Evolutionary conservation across 2,888 invertebrate species (phyloP), one percentile per base, ranked within the genome.

Genomic region (Blera fallax): DNA sequence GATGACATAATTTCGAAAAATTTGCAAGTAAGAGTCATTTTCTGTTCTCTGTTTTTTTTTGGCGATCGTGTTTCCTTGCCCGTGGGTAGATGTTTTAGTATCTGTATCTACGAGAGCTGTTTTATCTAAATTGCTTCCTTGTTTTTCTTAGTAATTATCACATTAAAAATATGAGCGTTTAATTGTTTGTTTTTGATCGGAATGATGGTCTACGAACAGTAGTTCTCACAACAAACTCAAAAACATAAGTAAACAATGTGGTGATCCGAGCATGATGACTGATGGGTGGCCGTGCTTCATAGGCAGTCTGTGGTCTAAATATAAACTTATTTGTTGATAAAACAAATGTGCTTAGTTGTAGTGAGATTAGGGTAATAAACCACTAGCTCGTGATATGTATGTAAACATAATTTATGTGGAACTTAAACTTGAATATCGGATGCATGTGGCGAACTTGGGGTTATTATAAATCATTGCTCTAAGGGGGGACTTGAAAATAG

Each of bases 1-100:
- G 50, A 73, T 73, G 62, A 62, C 73, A 64, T 73, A 73, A 73
- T 62, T 27, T 48, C 40, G 48, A 72, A 72, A 70, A 48, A 37
- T 45, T 60, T 43, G 34, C 72, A 43, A 29, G 64, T n/a, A 2
- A 21, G n/a, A n/a, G 14, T 11, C 29, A 37, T 24, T 4, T 3
- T n/a, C n/a, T n/a, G n/a, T n/a, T n/a, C n/a, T n/a, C n/a, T n/a
- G n/a, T n/a, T n/a, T n/a, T n/a, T 14, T 29, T 37, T 52, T 5
- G 40, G 29, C n/a, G 54, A 56, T 40, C n/a, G 62, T 43, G 62
- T 10, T 54, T 16, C 43, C 11, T 11, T 29, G 43, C 27, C 7
- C 10, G 54, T 69, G 40, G n/a, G 18, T 0, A 32, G 18, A 29
- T 34, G 32, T 50, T 10, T 24, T n/a, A 14, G 6, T 34, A 6